Percentiles rank a stretch among this genome's conserved stretches.
phyloP scores from a whole-genome alignment of 1,140 invertebrate species.

The Melitaea cinxia region DNA sequence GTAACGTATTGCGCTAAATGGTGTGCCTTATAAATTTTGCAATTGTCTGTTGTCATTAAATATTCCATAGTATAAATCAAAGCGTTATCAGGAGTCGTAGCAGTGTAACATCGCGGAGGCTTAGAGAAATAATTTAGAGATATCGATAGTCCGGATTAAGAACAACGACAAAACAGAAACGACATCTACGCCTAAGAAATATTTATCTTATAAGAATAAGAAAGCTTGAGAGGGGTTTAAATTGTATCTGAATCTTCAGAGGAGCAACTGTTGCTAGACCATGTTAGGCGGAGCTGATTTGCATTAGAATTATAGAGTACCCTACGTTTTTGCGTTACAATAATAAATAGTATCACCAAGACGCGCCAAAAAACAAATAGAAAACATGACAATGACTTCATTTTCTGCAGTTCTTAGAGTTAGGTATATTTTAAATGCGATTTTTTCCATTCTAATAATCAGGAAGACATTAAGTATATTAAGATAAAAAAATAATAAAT shows the following conservation, averaged over 20 bases:
- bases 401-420: too few species aligned
- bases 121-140: constrained; percentile 73
- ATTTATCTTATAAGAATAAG: constrained; percentile 42
- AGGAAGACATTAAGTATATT: too few species aligned
- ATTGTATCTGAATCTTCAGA: constrained; percentile 33
- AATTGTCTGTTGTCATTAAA: constrained; percentile 79
- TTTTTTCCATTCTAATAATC: too few species aligned
- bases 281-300: constrained; percentile 29
- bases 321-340: background rate
- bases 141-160: constrained; percentile 66
- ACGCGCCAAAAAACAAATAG: too few species aligned
- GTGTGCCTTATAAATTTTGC: constrained; percentile 72
- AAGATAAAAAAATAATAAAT: too few species aligned
- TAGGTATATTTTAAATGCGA: too few species aligned
- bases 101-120: constrained; percentile 65
- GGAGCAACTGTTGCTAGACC: constrained; percentile 27
- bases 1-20: constrained; percentile 61
- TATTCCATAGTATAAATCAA: constrained; percentile 78
- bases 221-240: constrained; percentile 39
- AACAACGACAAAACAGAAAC: constrained; percentile 52
- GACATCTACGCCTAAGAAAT: constrained; percentile 42
- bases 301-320: constrained; percentile 28
- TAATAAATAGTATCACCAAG: constrained; percentile 9
- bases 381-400: too few species aligned
- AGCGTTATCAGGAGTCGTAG: constrained; percentile 67